phyloP scores from a whole-genome alignment of 2,113 vertebrate genomes.

The Chaetura pelagica region DNA sequence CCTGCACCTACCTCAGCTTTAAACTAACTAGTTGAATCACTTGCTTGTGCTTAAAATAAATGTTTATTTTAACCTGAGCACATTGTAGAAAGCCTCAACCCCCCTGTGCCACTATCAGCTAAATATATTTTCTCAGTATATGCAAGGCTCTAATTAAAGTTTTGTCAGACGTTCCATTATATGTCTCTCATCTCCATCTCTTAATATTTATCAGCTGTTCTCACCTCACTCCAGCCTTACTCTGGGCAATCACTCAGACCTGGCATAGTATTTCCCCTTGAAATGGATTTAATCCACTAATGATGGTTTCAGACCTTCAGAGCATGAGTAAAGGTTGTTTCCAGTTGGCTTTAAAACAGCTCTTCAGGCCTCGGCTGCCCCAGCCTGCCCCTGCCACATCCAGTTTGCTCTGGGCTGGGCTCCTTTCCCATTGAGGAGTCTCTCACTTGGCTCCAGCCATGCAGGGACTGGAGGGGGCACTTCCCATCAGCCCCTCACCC shows the following conservation, averaged over 20 bases:
- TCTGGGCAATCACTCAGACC: conserved; percentile 2
- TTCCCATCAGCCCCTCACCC: not conserved
- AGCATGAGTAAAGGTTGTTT: not conserved
- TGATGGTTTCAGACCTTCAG: not conserved
- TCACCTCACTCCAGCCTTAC: not conserved
- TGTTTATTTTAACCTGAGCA: conserved; percentile 56
- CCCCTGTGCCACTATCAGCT: not conserved
- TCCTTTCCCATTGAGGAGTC: fast-evolving
- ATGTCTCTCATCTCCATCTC: conserved; percentile 2
- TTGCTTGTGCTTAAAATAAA: conserved; percentile 47
- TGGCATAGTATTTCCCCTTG: not conserved
- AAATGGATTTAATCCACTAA: not conserved
- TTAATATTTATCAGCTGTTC: conserved; percentile 62
- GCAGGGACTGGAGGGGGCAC: fast-evolving
- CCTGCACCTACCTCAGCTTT: conserved; percentile 9
- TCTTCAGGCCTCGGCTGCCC: not conserved
- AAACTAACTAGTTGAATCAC: conserved; percentile 16
- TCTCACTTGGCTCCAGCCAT: not conserved
- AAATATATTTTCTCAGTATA: conserved; percentile 50
- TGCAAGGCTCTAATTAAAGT: conserved; percentile 46
- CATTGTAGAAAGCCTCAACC: not conserved
- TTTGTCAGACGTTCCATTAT: conserved; percentile 55
- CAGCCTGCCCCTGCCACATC: fast-evolving
- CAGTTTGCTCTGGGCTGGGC: not conserved
- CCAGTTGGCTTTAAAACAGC: not conserved